Conservation (phyloP, 2,113 vertebrate genomes). For the human region DNA sequence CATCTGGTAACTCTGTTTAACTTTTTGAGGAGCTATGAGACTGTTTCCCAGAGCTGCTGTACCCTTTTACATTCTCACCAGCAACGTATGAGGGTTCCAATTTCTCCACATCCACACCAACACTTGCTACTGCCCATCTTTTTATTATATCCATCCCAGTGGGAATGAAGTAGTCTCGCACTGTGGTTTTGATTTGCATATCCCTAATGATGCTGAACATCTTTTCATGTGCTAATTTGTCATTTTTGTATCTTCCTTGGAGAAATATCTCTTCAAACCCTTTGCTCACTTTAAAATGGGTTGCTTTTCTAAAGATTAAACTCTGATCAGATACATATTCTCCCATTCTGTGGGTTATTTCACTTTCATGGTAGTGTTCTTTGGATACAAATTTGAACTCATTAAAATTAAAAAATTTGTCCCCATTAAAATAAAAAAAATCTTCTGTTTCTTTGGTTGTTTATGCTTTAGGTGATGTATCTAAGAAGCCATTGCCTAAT, state of each 20-base stretch:
- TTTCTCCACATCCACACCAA: background rate
- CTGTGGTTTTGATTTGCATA: background rate
- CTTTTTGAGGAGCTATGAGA: background rate
- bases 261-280: background rate
- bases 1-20: background rate
- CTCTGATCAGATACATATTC: background rate
- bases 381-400: too few species aligned
- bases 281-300: background rate
- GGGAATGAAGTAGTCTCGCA: background rate
- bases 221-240: background rate
- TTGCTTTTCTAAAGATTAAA: background rate
- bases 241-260: background rate
- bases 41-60: background rate
- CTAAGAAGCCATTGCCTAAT: background rate
- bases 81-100: background rate
- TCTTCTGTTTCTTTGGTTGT: background rate
- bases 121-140: background rate
- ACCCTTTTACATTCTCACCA: background rate
- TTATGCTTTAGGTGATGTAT: background rate
- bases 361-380: background rate
- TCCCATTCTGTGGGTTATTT: background rate
- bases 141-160: background rate
- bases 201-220: background rate
- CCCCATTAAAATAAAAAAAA: background rate
- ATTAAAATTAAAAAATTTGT: background rate